These are phyloP conservation scores for Coryphaenoides rupestris DNA, from an alignment of 2,113 vertebrate species.

Conservation along the genomic window DNA sequence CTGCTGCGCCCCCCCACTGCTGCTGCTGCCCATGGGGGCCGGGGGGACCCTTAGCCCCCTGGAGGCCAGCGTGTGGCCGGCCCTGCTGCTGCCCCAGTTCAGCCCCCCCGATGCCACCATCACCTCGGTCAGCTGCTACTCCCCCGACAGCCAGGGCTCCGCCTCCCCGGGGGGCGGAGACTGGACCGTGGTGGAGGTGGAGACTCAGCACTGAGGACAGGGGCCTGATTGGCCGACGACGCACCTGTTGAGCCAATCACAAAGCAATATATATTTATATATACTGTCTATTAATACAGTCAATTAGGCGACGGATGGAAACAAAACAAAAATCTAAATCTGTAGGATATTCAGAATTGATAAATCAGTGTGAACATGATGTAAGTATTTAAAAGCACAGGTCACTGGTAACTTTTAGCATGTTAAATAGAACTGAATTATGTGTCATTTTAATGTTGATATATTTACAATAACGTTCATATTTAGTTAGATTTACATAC, in stretches of 20 bases:
- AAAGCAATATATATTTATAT: not conserved
- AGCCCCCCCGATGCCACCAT: slow-evolving; percentile 78
- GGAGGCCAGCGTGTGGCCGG: slow-evolving; percentile 84
- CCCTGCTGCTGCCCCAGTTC: slow-evolving; percentile 77
- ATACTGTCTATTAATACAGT: not conserved
- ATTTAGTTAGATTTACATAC: too few species aligned
- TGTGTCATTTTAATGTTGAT: too few species aligned
- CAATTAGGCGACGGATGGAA: not conserved
- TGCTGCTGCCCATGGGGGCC: slow-evolving; percentile 60
- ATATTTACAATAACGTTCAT: too few species aligned
- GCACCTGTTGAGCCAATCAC: not conserved
- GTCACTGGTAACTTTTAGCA: too few species aligned
- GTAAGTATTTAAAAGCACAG: too few species aligned
- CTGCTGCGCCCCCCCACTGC: slow-evolving; percentile 65
- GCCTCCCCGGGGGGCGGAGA: slow-evolving; percentile 77
- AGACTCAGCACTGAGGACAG: slow-evolving; percentile 80
- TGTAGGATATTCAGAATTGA: too few species aligned
- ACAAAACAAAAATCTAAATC: too few species aligned
- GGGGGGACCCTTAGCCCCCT: slow-evolving; percentile 77
- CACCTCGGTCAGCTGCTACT: slow-evolving; percentile 86
- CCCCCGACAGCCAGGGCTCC: slow-evolving; percentile 75
- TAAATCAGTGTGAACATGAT: too few species aligned
- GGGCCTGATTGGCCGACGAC: not conserved
- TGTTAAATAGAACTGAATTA: too few species aligned
- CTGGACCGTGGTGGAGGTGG: slow-evolving; percentile 89